A percentile compares a stretch with the other conserved stretches of the same genome.
Conservation (phyloP, 1,140 invertebrate genomes). For the Phortica variegata region DNA sequence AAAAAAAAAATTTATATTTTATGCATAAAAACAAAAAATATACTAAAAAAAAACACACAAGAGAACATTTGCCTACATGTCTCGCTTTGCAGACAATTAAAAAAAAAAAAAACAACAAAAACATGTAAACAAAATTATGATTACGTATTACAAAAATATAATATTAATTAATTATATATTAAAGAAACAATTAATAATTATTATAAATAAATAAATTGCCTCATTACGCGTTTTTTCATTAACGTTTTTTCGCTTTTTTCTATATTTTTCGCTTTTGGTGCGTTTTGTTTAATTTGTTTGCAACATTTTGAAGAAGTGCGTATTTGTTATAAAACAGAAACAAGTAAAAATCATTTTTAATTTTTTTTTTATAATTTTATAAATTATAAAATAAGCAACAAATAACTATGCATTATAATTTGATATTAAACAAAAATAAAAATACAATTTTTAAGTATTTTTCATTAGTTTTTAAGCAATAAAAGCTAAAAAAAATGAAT, state of each 20-base stretch:
- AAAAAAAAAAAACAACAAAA: slow-evolving; percentile 40
- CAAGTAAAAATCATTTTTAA: slow-evolving; percentile 13
- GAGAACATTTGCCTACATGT: slow-evolving; percentile 48
- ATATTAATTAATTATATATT: slow-evolving; percentile 36
- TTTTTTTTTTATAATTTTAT: slow-evolving; percentile 9
- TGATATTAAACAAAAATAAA: slow-evolving; percentile 24
- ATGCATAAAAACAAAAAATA: slow-evolving; percentile 23
- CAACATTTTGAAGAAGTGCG: too few relatives aligned
- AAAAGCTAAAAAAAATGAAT: too few relatives aligned
- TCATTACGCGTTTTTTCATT: slow-evolving; percentile 20
- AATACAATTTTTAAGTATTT: not conserved
- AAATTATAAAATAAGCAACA: slow-evolving; percentile 2
- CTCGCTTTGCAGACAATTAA: slow-evolving; percentile 15
- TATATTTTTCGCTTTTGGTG: slow-evolving; percentile 20
- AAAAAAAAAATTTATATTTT: slow-evolving; percentile 23
- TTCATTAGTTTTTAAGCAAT: too few relatives aligned
- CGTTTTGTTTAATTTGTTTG: not conserved
- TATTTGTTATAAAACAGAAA: not conserved
- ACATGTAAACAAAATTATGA: slow-evolving; percentile 24
- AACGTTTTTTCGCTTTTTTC: slow-evolving; percentile 22
- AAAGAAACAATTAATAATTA: slow-evolving; percentile 2
- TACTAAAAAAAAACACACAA: slow-evolving; percentile 31
- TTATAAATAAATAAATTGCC: slow-evolving; percentile 17
- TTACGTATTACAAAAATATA: slow-evolving; percentile 24
- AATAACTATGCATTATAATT: not conserved